phyloP scores from a whole-genome alignment of 2,888 invertebrate genomes.

The Drosophila meridiana region DNA sequence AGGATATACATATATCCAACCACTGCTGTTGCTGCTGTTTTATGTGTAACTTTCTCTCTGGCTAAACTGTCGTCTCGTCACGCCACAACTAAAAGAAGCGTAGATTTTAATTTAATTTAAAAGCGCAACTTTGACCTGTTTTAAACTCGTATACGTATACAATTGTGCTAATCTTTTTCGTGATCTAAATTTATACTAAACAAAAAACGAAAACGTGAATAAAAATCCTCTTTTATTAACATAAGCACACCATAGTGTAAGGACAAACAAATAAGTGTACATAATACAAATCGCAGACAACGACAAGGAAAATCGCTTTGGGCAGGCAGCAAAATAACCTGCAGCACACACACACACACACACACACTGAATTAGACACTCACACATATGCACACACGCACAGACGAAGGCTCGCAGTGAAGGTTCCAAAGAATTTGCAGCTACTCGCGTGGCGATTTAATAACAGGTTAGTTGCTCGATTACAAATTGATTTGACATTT shows the following conservation, averaged over 20 bases:
- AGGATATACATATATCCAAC: slow-evolving; percentile 46
- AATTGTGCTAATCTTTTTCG: slow-evolving; percentile 16
- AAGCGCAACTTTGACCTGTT: slow-evolving; percentile 35
- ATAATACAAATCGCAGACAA: slow-evolving; percentile 35
- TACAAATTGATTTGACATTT: slow-evolving; percentile 45
- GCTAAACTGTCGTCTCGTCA: slow-evolving; percentile 58
- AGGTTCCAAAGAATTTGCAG: slow-evolving; percentile 18
- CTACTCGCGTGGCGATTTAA: slow-evolving; percentile 35
- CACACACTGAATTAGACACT: slow-evolving; percentile 2
- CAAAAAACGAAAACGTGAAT: background rate
- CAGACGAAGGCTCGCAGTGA: slow-evolving; percentile 7
- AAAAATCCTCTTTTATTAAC: slow-evolving; percentile 13
- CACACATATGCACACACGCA: slow-evolving; percentile 10
- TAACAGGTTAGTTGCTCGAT: slow-evolving; percentile 52
- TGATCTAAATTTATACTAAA: slow-evolving; percentile 14
- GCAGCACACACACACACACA: slow-evolving; percentile 3
- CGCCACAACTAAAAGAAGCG: slow-evolving; percentile 48
- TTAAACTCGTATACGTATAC: slow-evolving; percentile 25
- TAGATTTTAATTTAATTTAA: slow-evolving; percentile 35
- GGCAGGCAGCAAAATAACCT: slow-evolving; percentile 31
- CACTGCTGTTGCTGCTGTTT: slow-evolving; percentile 51
- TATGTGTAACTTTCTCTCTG: slow-evolving; percentile 57
- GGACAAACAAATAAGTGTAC: slow-evolving; percentile 36
- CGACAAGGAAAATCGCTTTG: slow-evolving; percentile 51
- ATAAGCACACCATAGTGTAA: slow-evolving; percentile 13